Evolutionary conservation across 2,888 invertebrate genomes (phyloP), one percentile per base, ranked within the genome.

Genomic region (Drosophila hawaiiensis): DNA sequence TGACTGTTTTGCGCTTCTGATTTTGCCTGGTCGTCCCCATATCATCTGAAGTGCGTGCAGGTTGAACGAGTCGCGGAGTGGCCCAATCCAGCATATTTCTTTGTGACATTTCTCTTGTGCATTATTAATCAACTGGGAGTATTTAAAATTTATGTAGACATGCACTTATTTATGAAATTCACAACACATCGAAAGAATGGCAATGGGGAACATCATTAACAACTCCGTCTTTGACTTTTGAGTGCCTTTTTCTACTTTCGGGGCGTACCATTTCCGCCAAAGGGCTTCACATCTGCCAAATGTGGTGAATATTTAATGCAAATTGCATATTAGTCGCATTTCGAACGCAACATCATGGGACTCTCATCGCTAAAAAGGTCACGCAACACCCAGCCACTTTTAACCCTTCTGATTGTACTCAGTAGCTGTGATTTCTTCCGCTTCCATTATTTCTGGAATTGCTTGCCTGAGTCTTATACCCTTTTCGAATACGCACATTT

Each of bases 71-170:
- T 12, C 16, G 31, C 9, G 31, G 49, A 61, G 39, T 22, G 60
- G 35, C 61, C 60, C 73, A 78, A 73, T 80, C 59, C 63, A 56
- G 52, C 68, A 78, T 9, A 39, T 90, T 77, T 85, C 89, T 85
- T 89, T 76, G 79, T 90, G 83, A 85, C 86, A 83, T 85, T 81
- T 85, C 68, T 64, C 77, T 74, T 79, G 72, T 78, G 78, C 82
- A 86, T 90, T 87, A 90, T 87, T 87, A 87, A 87, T 87, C 91
- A 87, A 87, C 78, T 71, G 86, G 74, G 87, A 74, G 74, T 72
- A 82, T 90, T 83, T 80, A 84, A 82, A 90, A 89, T 87, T 89
- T 83, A 87, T 89, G 91, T 89, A 83, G 87, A 86, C 86, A 80
- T 85, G 85, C 83, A 90, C 80, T 88, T 88, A 85, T 84, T 80